Evolutionary conservation across 2,888 invertebrate genomes (phyloP), one percentile per base, ranked within the genome.

Genomic region (Cepaea hortensis): DNA sequence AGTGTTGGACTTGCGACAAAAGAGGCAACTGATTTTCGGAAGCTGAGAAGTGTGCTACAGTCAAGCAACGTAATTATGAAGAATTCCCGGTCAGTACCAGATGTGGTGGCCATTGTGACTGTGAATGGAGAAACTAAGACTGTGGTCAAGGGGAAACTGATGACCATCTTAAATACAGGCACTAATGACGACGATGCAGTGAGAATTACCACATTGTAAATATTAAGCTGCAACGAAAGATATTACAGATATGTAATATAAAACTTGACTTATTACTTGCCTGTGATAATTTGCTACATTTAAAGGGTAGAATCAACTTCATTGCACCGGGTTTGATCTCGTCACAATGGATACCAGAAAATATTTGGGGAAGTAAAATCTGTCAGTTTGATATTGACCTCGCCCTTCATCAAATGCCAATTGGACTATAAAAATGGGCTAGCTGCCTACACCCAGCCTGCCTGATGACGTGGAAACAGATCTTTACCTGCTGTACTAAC

Each of bases 21-120:
- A 23, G 65, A 62, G 0, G 77, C n/a, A n/a, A 77, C 62, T 68
- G 91, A 92, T 85, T 89, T 92, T 80, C 87, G 92, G 23, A 91
- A 91, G 1, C 85, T 92, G 55, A 87, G 91, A 20, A 89, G 90
- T 68, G 90, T 92, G 87, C 86, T 92, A 50, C 90, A 90, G 76
- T 92, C 92, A 3, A 89, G 90, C 83, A 92, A 92, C 73, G 88
- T 92, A 62, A 90, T 91, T 85, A 90, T 92, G n/a, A 92, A 91
- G 89, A 80, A 87, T 6, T 61, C 87, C 11, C 85, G 87, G 70
- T 88, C 89, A 5, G 70, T 88, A 76, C 89, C 89, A 1, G 88
- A 89, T 18, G 86, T 88, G 23, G 76, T 86, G 3, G 86, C 75
- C 3, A 73, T 85, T 20, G 79, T 77, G n/a, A 77, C 77, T 13